phyloP scores from a whole-genome alignment of 2,113 vertebrate species.

The Hypomesus transpacificus region DNA sequence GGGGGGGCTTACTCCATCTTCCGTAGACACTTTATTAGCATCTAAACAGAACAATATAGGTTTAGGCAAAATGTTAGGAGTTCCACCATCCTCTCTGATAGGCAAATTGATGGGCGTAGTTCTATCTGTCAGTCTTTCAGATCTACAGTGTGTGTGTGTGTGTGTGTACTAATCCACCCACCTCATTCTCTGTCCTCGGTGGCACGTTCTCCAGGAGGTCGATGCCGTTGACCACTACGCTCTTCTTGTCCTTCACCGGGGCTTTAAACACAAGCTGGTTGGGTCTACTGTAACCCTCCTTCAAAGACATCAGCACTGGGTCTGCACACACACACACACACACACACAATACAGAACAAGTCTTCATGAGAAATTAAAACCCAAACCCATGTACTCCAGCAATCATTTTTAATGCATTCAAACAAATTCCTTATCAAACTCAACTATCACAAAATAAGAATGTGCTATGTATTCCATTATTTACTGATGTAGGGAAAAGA shows the following conservation, averaged over 20 bases:
- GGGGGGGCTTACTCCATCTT: too few species aligned
- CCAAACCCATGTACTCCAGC: neutral
- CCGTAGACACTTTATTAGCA: too few species aligned
- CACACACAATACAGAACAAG: neutral
- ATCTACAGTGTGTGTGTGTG: too few species aligned
- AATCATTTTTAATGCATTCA: neutral
- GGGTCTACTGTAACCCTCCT: slow-evolving; percentile 86
- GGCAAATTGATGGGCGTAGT: neutral
- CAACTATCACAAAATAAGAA: neutral
- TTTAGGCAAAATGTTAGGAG: too few species aligned
- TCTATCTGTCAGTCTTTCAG: neutral
- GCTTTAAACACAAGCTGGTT: slow-evolving; percentile 88
- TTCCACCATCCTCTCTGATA: too few species aligned
- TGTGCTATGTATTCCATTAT: too few species aligned
- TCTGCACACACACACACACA: slow-evolving; percentile 67
- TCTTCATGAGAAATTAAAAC: neutral
- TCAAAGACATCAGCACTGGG: slow-evolving; percentile 92
- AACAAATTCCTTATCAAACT: neutral
- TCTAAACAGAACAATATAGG: too few species aligned
- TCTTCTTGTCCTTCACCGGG: slow-evolving; percentile 88
- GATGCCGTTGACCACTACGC: slow-evolving; percentile 88
- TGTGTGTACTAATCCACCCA: slow-evolving; percentile 39
- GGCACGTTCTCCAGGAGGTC: slow-evolving; percentile 95
- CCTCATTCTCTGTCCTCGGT: slow-evolving; percentile 94
- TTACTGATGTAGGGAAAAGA: too few species aligned